These are phyloP conservation scores for Belonocnema kinseyi DNA, from an alignment of 1,140 invertebrate species.

Conservation along the genomic window DNA sequence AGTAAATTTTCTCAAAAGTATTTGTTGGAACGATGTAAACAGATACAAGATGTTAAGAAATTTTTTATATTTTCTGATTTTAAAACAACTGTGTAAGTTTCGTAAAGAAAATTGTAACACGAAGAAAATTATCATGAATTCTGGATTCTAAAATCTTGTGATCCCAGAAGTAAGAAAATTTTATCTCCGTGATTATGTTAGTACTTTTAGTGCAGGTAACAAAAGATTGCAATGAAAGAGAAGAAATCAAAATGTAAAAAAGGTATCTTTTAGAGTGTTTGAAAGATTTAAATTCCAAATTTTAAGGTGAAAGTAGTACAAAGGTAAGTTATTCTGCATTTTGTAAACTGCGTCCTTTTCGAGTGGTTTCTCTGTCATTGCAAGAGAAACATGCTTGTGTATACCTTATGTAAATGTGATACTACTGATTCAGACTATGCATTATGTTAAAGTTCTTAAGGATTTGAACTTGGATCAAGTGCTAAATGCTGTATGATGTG, in stretches of 20 bases:
- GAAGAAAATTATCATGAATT: neutral
- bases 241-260: neutral
- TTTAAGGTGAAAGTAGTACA: too few relatives aligned
- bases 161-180: neutral
- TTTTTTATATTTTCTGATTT: neutral
- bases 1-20: neutral
- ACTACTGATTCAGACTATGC: too few relatives aligned
- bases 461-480: too few relatives aligned
- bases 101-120: neutral
- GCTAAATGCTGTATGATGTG: neutral
- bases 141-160: neutral
- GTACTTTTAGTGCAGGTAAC: neutral
- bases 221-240: neutral
- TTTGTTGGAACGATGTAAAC: neutral
- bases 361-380: too few relatives aligned
- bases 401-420: too few relatives aligned
- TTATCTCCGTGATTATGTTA: neutral
- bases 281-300: too few relatives aligned
- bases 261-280: too few relatives aligned
- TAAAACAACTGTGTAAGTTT: neutral
- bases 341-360: too few relatives aligned
- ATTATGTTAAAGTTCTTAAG: too few relatives aligned
- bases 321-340: too few relatives aligned
- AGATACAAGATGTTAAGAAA: neutral
- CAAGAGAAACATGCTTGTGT: too few relatives aligned